These are phyloP conservation scores for Dendropsophus ebraccatus DNA, from an alignment of 2,113 vertebrate species.

Conservation along the genomic window DNA sequence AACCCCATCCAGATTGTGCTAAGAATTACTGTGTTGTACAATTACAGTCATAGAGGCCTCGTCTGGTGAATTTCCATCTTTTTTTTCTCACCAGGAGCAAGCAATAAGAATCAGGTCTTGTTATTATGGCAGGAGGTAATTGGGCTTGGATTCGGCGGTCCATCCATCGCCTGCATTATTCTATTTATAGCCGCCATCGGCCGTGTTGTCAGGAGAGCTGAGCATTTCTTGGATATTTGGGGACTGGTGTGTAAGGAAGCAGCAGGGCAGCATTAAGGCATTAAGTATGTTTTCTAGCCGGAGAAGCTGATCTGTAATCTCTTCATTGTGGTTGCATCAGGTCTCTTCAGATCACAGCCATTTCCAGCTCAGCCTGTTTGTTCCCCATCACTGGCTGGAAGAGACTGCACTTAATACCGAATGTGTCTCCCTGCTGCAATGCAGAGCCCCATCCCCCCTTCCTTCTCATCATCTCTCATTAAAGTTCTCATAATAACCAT, in stretches of 20 bases:
- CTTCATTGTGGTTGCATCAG: neutral
- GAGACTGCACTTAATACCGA: neutral
- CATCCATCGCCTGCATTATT: neutral
- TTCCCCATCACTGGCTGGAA: slow-evolving; percentile 1
- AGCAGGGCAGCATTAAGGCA: too few relatives aligned
- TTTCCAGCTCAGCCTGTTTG: neutral
- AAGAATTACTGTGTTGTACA: neutral
- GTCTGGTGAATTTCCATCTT: neutral
- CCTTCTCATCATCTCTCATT: neutral
- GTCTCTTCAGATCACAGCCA: neutral
- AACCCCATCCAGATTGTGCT: neutral
- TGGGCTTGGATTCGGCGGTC: neutral
- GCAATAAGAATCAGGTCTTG: neutral
- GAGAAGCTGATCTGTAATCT: neutral
- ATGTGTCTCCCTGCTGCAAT: neutral
- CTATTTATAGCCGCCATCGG: neutral
- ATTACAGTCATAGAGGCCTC: neutral
- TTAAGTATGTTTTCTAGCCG: neutral
- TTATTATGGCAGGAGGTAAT: neutral
- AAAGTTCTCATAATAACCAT: neutral
- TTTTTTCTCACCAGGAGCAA: neutral
- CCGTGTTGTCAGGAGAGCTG: neutral
- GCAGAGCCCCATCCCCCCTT: neutral
- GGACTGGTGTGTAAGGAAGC: neutral
- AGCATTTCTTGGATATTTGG: neutral